Evolutionary conservation across 2,888 invertebrate species (phyloP).

Genomic region (Drosophila melanosoma): DNA sequence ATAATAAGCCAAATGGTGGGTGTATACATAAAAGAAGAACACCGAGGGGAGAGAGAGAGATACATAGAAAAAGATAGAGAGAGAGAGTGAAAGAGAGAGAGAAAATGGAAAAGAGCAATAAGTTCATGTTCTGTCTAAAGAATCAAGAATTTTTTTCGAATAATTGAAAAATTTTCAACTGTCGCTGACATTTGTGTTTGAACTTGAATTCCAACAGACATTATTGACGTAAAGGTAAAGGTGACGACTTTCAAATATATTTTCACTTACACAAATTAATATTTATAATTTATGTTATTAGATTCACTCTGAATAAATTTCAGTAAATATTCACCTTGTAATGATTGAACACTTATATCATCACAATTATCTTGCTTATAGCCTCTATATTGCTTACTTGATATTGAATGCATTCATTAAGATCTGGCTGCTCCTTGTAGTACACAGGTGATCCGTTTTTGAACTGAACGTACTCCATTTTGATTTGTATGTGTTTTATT

Average conservation of each 20-base stretch:
- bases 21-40: slow-evolving; percentile 55
- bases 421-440: slow-evolving; percentile 85
- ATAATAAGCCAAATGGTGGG: slow-evolving; percentile 62
- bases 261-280: not conserved
- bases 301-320: not conserved
- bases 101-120: slow-evolving; percentile 2
- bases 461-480: slow-evolving; percentile 85
- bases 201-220: slow-evolving; percentile 69
- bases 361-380: not conserved
- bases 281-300: not conserved
- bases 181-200: slow-evolving; percentile 61
- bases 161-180: slow-evolving; percentile 37
- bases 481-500: slow-evolving; percentile 59
- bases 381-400: slow-evolving; percentile 83
- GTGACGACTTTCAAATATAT: slow-evolving; percentile 35
- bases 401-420: slow-evolving; percentile 85
- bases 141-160: slow-evolving; percentile 19
- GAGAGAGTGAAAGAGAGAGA: slow-evolving; percentile 6
- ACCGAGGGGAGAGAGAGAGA: not conserved
- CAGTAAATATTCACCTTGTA: not conserved
- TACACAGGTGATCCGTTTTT: slow-evolving; percentile 85
- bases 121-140: slow-evolving; percentile 9
- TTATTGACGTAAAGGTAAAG: slow-evolving; percentile 58
- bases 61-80: slow-evolving; percentile 1
- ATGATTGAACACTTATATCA: not conserved